Conservation (phyloP, 2,797 vertebrate genomes). For the Antrozous pallidus region DNA sequence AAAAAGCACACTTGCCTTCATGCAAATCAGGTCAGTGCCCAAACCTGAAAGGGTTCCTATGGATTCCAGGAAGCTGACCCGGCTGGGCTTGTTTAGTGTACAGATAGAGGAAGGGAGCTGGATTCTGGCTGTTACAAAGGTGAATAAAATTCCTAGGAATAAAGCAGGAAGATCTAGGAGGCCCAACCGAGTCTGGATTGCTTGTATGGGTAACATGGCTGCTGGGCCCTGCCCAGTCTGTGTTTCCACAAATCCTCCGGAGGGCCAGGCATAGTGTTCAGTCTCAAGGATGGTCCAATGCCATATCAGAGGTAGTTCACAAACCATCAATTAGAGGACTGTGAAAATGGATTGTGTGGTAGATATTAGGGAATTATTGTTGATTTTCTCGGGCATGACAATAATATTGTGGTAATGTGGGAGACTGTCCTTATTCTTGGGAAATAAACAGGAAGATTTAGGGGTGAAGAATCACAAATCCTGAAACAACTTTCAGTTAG, state of each 20-base stretch:
- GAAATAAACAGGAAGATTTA: not conserved
- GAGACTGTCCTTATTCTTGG: not conserved
- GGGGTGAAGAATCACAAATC: not conserved
- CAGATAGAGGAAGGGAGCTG: not conserved
- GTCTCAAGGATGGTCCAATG: fast-evolving
- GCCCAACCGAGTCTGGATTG: not conserved
- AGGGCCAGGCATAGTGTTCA: not conserved
- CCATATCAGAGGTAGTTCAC: not conserved
- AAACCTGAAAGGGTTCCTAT: not conserved
- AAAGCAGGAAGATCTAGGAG: not conserved
- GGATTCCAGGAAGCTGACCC: not conserved
- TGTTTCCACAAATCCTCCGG: fast-evolving
- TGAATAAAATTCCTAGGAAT: not conserved
- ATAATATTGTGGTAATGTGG: not conserved
- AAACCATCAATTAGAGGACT: not conserved
- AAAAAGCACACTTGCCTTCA: not conserved
- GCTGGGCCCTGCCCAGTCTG: too few species aligned
- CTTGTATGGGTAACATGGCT: not conserved
- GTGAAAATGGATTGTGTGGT: not conserved
- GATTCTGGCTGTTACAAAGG: not conserved
- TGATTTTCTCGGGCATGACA: not conserved
- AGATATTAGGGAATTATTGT: not conserved
- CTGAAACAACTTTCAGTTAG: not conserved
- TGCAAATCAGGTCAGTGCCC: not conserved
- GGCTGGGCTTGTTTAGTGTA: fast-evolving